Conservation (phyloP, 2,113 vertebrate genomes). For the Oceanodroma tethys region DNA sequence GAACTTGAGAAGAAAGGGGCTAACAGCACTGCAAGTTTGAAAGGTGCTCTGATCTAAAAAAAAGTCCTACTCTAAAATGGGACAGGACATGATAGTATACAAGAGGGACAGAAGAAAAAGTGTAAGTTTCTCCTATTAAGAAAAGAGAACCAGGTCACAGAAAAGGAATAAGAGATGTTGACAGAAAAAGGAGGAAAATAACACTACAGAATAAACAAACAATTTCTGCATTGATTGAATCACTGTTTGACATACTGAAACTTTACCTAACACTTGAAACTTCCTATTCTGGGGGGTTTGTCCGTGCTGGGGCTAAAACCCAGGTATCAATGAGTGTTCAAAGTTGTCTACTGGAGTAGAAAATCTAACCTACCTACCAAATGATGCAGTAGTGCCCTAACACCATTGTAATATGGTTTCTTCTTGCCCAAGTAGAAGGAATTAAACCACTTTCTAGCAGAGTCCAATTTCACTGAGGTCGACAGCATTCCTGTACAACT, state of each 20-base stretch:
- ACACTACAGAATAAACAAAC: not conserved
- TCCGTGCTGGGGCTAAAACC: not conserved
- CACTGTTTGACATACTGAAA: not conserved
- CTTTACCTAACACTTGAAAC: not conserved
- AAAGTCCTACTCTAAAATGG: not conserved
- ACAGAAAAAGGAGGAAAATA: not conserved
- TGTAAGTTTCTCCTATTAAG: not conserved
- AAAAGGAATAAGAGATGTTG: not conserved
- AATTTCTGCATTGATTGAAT: not conserved
- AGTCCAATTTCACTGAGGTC: not conserved
- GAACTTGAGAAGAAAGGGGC: not conserved
- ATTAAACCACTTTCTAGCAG: not conserved
- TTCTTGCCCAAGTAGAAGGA: not conserved
- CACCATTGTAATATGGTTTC: not conserved
- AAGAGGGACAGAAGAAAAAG: not conserved
- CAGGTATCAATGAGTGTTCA: not conserved
- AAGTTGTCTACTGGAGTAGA: not conserved
- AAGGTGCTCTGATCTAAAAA: not conserved
- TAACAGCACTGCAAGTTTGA: not conserved
- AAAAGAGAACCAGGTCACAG: not conserved
- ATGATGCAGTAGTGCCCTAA: not conserved
- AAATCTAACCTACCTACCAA: not conserved
- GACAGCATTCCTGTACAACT: not conserved
- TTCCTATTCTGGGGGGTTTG: not conserved
- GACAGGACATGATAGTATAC: not conserved